These are phyloP conservation scores for Lepidocolaptes lacrymiger DNA, from an alignment of 2,797 vertebrate genomes.

Conservation along the genomic window DNA sequence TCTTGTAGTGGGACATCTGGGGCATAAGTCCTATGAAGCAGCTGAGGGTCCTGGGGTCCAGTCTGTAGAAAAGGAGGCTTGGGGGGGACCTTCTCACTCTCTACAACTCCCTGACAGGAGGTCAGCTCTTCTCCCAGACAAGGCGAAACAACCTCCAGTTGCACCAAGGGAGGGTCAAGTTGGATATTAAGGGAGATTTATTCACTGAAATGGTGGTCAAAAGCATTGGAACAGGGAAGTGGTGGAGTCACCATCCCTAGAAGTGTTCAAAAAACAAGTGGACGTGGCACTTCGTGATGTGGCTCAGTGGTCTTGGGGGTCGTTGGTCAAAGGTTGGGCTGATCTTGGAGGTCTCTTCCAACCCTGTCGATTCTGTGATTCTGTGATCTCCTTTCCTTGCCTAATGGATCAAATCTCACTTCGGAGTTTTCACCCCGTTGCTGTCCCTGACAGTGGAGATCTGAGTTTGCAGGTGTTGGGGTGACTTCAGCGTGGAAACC, in stretches of 20 bases:
- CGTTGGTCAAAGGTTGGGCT: not conserved
- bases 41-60: not conserved
- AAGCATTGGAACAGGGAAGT: not conserved
- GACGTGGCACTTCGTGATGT: fast-evolving
- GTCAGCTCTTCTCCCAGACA: fast-evolving
- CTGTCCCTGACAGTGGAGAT: not conserved
- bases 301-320: not conserved
- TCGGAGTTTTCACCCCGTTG: not conserved
- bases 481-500: not conserved
- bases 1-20: not conserved
- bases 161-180: not conserved
- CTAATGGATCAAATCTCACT: not conserved
- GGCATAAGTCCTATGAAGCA: not conserved
- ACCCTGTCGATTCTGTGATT: not conserved
- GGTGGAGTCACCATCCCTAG: not conserved
- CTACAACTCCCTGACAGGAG: not conserved
- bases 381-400: not conserved
- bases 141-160: not conserved
- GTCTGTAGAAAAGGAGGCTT: not conserved
- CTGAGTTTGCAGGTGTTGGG: not conserved
- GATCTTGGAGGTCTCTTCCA: not conserved
- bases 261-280: not conserved
- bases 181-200: not conserved
- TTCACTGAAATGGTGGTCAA: not conserved
- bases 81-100: not conserved